phyloP scores from a whole-genome alignment of 2,888 invertebrate species.

The Aleiodes testaceus region DNA sequence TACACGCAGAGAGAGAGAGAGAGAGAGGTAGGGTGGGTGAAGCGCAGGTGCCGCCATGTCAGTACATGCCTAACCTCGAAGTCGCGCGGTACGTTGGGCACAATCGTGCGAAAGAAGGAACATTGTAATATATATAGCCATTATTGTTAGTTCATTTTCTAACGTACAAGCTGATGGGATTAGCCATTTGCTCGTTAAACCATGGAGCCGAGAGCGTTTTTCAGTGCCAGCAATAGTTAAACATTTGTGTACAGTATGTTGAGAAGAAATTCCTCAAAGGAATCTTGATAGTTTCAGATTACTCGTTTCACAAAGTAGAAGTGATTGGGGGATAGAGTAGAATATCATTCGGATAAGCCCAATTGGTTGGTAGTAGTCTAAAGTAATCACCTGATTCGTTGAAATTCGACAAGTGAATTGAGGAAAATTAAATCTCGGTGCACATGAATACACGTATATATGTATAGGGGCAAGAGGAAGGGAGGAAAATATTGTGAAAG shows the following conservation, averaged over 20 bases:
- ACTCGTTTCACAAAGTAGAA: conserved; percentile 5
- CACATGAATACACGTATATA: too few species aligned
- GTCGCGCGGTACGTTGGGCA: conserved; percentile 68
- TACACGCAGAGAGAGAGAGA: too few species aligned
- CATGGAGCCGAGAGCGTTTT: neutral
- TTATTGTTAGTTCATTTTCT: neutral
- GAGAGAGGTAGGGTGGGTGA: conserved; percentile 67
- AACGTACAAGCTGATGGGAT: neutral
- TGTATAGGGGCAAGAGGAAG: neutral
- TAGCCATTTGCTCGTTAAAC: neutral
- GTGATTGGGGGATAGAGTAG: neutral
- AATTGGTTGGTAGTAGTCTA: neutral
- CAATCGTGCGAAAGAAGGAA: conserved; percentile 9
- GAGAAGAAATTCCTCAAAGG: conserved; percentile 12
- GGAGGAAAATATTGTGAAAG: conserved; percentile 4
- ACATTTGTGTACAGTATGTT: conserved; percentile 24
- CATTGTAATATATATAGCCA: neutral
- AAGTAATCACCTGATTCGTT: neutral
- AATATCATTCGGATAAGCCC: neutral
- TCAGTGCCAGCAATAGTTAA: conserved; percentile 2
- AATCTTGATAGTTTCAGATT: conserved; percentile 9
- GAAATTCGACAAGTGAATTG: neutral
- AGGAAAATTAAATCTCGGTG: neutral
- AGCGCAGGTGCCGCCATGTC: conserved; percentile 73
- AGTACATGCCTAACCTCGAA: conserved; percentile 72